These are phyloP conservation scores for Coelopa frigida DNA, from an alignment of 1,140 invertebrate genomes.

Conservation along the genomic window DNA sequence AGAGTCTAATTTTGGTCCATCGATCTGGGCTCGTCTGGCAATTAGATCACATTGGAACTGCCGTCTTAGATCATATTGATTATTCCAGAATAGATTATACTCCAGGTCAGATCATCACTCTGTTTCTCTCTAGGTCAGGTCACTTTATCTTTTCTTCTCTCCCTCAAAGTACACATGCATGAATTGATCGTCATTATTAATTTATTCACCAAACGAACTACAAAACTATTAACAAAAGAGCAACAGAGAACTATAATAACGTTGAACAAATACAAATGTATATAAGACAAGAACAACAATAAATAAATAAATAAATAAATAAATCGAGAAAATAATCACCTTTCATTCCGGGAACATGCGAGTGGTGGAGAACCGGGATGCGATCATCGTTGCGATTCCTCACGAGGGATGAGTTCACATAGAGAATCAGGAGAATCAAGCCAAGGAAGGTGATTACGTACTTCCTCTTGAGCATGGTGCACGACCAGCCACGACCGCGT, in stretches of 20 bases:
- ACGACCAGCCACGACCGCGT: too few relatives aligned
- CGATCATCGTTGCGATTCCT: neutral
- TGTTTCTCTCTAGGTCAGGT: too few relatives aligned
- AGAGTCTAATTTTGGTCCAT: too few relatives aligned
- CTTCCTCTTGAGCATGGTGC: neutral
- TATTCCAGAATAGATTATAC: too few relatives aligned
- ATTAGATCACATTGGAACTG: too few relatives aligned
- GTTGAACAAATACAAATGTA: neutral
- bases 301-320: neutral
- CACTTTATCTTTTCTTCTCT: too few relatives aligned
- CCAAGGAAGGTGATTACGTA: neutral
- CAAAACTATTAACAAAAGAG: neutral
- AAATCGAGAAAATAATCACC: slow-evolving; percentile 19
- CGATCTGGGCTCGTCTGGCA: too few relatives aligned
- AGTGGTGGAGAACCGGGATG: slow-evolving; percentile 14
- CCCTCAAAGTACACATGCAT: too few relatives aligned
- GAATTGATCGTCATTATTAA: too few relatives aligned
- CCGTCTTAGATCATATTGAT: too few relatives aligned
- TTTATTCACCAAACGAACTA: too few relatives aligned
- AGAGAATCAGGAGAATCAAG: neutral
- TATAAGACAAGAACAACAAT: neutral
- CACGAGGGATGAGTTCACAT: neutral
- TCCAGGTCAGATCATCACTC: too few relatives aligned
- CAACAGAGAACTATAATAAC: slow-evolving; percentile 1
- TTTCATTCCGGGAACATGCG: slow-evolving; percentile 33